Conservation (phyloP, 2,888 invertebrate genomes). For the Cyclophora albipunctata region DNA sequence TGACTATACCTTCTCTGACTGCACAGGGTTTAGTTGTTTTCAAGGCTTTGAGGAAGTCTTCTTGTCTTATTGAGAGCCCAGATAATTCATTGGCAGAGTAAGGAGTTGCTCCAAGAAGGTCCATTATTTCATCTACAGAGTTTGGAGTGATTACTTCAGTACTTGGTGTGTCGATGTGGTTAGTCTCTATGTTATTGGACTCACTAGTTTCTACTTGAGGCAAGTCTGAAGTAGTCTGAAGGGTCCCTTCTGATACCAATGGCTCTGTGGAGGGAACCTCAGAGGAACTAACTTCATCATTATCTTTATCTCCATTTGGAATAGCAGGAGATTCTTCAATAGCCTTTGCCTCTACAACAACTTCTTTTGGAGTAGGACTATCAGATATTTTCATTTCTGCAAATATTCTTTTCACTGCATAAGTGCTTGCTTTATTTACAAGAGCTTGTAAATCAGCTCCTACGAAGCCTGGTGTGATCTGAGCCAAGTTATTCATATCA, state of each 20-base stretch:
- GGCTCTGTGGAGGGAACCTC: too few relatives aligned
- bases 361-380: conserved; percentile 17
- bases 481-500: conserved; percentile 83
- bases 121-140: conserved; percentile 71
- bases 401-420: conserved; percentile 83
- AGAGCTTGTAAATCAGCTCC: conserved; percentile 94
- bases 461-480: conserved; percentile 95
- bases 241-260: too few relatives aligned
- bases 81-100: conserved; percentile 78
- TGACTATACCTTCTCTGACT: conserved; percentile 97
- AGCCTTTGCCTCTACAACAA: conserved; percentile 12
- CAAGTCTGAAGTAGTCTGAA: too few relatives aligned
- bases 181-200: conserved; percentile 20
- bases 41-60: conserved; percentile 86
- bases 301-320: conserved; percentile 58
- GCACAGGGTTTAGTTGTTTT: conserved; percentile 93
- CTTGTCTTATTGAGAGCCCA: conserved; percentile 80
- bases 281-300: conserved; percentile 14
- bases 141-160: conserved; percentile 26
- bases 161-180: conserved; percentile 17
- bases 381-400: conserved; percentile 43
- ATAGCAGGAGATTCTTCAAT: conserved; percentile 23
- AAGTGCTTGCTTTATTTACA: conserved; percentile 90
- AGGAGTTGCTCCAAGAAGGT: conserved; percentile 80
- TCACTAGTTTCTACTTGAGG: too few relatives aligned